Conservation (phyloP, 2,888 invertebrate genomes). For the Drymonia ruficornis region DNA sequence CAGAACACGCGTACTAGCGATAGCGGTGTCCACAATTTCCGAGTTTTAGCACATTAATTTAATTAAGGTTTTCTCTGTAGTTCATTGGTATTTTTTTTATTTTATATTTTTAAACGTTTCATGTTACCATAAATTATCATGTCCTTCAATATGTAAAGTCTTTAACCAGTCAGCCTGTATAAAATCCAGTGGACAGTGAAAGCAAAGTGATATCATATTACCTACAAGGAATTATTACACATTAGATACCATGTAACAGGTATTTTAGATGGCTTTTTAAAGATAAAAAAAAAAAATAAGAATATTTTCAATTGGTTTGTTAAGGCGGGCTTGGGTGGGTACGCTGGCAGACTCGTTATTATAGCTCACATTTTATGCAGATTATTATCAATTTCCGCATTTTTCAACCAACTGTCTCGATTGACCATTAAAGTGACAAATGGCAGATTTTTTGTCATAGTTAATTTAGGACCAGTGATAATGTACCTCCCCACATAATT, state of each 20-base stretch:
- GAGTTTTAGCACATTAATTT: no score
- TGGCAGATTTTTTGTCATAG: constrained; percentile 7
- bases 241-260: neutral
- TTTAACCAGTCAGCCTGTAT: no score
- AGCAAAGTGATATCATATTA: no score
- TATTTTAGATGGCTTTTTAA: constrained; percentile 3
- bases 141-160: no score
- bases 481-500: constrained; percentile 8
- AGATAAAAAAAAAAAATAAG: constrained; percentile 1
- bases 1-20: no score
- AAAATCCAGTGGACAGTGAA: no score
- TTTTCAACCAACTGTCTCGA: constrained; percentile 5
- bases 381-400: constrained; percentile 21
- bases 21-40: no score
- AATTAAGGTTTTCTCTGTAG: no score
- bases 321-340: constrained; percentile 10
- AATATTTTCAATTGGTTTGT: neutral
- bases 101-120: no score
- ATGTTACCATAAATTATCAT: no score
- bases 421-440: constrained; percentile 2
- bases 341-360: constrained; percentile 22
- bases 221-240: no score
- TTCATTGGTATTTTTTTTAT: no score
- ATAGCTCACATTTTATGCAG: constrained; percentile 20
- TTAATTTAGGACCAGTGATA: constrained; percentile 3